Base-by-base conservation (phyloP, 2,113 vertebrate genomes). In the Helogale parvula region DNA sequence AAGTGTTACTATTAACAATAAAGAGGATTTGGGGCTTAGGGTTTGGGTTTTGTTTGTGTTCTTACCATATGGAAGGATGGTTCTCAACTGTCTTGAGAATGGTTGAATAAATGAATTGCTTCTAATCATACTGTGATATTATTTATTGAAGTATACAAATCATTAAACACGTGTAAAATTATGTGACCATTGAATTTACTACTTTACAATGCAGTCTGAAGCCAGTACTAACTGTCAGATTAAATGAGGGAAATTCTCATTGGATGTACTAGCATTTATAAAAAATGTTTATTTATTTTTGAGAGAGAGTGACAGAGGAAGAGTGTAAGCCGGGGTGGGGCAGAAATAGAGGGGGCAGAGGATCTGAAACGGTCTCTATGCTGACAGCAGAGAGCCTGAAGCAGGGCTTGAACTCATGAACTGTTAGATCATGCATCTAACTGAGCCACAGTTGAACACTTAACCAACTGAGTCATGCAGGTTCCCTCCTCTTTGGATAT, bases 141-240 rank as follows among this genome's bases (percentile, higher is more conserved):
- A 92, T 96, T 98, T 96, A 97, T 29, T 60, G 25, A 93, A 98
- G 72, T 60, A 10, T 88, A 94, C 41, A 0, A 13, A 86, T 92
- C 91, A 86, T 94, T 98, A 93, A 97, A 97, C 97, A 89, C 57
- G 79, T 65, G 41, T 94, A 95, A 97, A 91, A 66, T 98, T 66
- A n/a, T 41, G 7, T 77, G 57, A 80, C 25, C 45, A 88, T 68
- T 96, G 90, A 97, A 88, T 98, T 97, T 95, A 96, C 86, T 92
- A 83, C 93, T 96, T 98, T 96, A 79, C 71, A 98, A 98, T 74
- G 17, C 66, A 97, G 89, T 72, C 68, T 57, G 86, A 97, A 98
- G 57, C 63, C 66, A 87, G 88, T 57, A 93, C 79, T 54, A 98
- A 98, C 92, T 97, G 1, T 87, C 54, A 96, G 71, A 94, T 97